Percentiles rank a stretch among this genome's conserved stretches.
These are phyloP conservation scores for Egretta garzetta DNA, from an alignment of 2,113 vertebrate species.

Conservation along the genomic window DNA sequence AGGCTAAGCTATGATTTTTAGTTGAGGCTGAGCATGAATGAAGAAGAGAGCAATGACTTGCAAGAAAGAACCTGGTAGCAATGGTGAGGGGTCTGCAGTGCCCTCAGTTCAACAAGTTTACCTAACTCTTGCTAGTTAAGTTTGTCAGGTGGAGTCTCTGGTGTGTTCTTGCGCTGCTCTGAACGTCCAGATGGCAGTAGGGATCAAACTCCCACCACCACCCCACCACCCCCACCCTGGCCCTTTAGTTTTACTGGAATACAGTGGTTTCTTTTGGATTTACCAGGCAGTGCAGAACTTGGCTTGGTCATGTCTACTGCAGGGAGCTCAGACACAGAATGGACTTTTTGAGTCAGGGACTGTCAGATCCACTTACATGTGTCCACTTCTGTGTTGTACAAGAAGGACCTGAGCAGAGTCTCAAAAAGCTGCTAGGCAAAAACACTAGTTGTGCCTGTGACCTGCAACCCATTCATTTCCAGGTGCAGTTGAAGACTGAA, in stretches of 20 bases:
- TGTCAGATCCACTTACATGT: fast-evolving
- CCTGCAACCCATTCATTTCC: background rate
- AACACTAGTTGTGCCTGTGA: background rate
- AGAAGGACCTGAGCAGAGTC: background rate
- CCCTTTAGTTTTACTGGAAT: background rate
- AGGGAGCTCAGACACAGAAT: background rate
- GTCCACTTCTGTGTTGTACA: background rate
- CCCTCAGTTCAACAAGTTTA: background rate
- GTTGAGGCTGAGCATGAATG: background rate
- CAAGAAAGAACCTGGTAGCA: background rate
- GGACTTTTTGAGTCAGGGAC: background rate
- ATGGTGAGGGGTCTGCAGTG: background rate
- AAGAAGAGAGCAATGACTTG: background rate
- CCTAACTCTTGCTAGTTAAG: background rate
- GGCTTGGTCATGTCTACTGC: background rate
- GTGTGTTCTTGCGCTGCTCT: background rate
- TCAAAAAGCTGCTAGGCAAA: background rate
- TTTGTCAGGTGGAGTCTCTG: background rate
- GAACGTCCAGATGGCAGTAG: background rate
- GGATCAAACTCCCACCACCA: background rate
- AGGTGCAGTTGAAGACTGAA: background rate
- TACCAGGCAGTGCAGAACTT: background rate
- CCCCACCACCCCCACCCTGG: background rate
- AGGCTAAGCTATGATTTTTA: background rate
- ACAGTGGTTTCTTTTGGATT: background rate